phyloP scores from a whole-genome alignment of 2,113 vertebrate genomes.

The Hemibagrus wyckioides region DNA sequence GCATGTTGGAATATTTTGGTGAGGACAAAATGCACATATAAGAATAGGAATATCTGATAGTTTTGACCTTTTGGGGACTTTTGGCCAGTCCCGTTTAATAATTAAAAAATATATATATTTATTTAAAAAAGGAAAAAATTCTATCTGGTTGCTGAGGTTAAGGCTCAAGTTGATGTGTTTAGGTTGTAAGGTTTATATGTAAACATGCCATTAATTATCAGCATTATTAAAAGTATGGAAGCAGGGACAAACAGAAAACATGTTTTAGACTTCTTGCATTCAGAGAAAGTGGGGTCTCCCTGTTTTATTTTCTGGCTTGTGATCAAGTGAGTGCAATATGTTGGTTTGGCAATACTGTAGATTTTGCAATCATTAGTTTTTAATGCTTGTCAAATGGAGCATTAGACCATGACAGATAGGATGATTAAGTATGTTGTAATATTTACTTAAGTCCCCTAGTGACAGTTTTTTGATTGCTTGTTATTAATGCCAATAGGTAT shows the following conservation, averaged over 20 bases:
- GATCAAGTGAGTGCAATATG: background rate
- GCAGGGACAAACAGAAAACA: background rate
- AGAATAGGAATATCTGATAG: background rate
- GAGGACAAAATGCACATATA: background rate
- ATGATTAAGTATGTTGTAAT: no score
- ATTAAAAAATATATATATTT: background rate
- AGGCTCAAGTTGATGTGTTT: background rate
- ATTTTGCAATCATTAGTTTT: background rate
- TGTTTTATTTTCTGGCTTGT: background rate
- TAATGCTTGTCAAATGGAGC: background rate
- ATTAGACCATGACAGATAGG: background rate
- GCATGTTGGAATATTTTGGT: background rate
- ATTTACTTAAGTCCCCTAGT: background rate
- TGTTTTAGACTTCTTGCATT: background rate
- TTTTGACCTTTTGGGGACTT: background rate
- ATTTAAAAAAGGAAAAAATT: background rate
- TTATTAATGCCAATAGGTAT: background rate
- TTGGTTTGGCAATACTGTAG: background rate
- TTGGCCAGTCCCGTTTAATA: background rate
- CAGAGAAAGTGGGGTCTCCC: background rate
- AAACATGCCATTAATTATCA: background rate
- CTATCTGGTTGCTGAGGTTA: background rate
- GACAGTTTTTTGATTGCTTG: background rate
- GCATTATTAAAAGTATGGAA: background rate
- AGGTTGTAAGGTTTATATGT: background rate